phyloP scores from a whole-genome alignment of 2,888 invertebrate species.

The Pammene aurita region DNA sequence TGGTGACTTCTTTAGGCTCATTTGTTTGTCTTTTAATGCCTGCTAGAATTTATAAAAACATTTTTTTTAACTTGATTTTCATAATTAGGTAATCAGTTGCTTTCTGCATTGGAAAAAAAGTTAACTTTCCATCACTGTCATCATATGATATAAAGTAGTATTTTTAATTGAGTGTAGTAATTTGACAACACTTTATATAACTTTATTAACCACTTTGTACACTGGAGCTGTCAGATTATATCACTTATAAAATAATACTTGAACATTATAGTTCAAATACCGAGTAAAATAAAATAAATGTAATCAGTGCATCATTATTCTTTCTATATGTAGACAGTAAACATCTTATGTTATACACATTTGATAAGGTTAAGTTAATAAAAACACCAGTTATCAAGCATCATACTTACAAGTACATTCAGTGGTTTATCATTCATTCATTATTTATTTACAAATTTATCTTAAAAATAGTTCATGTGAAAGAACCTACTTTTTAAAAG shows the following conservation, averaged over 20 bases:
- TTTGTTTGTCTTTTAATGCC: not conserved
- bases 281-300: constrained; percentile 29
- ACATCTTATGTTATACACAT: constrained; percentile 38
- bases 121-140: no score
- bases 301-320: constrained; percentile 35
- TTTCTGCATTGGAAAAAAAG: no score
- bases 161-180: no score
- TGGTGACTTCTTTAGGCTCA: not conserved
- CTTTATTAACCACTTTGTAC: no score
- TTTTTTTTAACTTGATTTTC: no score
- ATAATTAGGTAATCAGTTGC: no score
- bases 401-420: constrained; percentile 46
- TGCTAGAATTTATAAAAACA: no score
- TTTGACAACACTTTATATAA: no score
- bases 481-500: not conserved
- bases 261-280: no score
- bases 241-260: no score
- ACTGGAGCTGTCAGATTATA: no score
- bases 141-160: no score
- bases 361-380: constrained; percentile 41
- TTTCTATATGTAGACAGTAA: constrained; percentile 27
- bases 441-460: constrained; percentile 19
- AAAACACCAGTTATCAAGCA: constrained; percentile 36
- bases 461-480: constrained; percentile 6
- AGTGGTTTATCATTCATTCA: constrained; percentile 45